Percentiles rank a stretch among this genome's conserved stretches.
Conservation (phyloP, 2,888 invertebrate species). For the Eucriotettix oculatus region DNA sequence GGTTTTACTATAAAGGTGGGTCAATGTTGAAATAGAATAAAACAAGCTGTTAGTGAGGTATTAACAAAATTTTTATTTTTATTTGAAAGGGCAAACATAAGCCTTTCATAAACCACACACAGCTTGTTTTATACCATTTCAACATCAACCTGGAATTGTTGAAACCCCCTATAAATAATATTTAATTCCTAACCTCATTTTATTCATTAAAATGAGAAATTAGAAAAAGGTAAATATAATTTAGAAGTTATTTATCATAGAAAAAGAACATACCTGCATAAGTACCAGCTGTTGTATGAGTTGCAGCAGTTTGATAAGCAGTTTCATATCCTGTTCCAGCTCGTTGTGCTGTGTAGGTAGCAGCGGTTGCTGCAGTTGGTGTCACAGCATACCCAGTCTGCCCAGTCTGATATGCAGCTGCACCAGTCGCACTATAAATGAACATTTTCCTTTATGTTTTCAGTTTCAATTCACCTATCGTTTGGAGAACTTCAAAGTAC, state of each 20-base stretch:
- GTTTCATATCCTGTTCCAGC: slow-evolving; percentile 67
- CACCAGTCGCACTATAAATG: slow-evolving; percentile 41
- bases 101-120: no score
- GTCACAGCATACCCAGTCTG: slow-evolving; percentile 75
- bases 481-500: neutral
- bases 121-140: no score
- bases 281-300: slow-evolving; percentile 46
- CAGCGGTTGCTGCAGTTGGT: slow-evolving; percentile 56
- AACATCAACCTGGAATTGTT: no score
- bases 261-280: slow-evolving; percentile 32
- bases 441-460: neutral
- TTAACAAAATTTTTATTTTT: no score
- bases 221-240: neutral
- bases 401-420: slow-evolving; percentile 67
- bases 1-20: no score
- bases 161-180: no score
- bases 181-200: no score
- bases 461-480: neutral
- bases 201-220: no score
- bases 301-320: slow-evolving; percentile 66
- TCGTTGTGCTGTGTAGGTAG: slow-evolving; percentile 69
- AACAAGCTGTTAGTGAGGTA: no score
- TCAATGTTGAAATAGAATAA: no score
- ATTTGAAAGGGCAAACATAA: no score
- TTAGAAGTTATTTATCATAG: slow-evolving; percentile 7